Conservation (phyloP, 2,113 vertebrate species). For the Chamaetylas fuelleborni region DNA sequence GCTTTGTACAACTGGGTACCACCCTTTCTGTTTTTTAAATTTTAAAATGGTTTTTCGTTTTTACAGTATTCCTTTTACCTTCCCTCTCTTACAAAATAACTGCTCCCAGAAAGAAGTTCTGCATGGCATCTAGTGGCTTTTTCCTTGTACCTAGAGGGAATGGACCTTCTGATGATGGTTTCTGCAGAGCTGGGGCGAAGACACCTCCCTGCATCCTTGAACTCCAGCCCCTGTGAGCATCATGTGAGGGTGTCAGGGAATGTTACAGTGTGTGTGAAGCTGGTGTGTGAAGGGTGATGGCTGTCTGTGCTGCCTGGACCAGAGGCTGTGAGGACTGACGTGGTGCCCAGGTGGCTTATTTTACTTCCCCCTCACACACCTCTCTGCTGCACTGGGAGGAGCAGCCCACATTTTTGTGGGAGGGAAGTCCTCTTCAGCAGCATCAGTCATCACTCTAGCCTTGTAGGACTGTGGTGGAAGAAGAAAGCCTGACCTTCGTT, state of each 20-base stretch:
- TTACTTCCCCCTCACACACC: background rate
- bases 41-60: background rate
- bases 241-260: rapidly evolving
- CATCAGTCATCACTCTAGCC: background rate
- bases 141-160: background rate
- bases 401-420: background rate
- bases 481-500: background rate
- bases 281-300: background rate
- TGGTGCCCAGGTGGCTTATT: background rate
- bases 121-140: background rate
- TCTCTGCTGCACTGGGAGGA: background rate
- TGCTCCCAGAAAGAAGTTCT: background rate
- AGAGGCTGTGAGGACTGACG: rapidly evolving
- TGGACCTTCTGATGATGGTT: background rate
- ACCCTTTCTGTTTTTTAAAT: background rate
- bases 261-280: background rate
- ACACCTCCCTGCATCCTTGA: background rate
- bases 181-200: rapidly evolving
- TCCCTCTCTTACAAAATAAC: background rate
- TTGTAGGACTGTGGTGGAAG: background rate
- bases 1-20: background rate
- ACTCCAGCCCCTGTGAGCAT: background rate
- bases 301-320: background rate
- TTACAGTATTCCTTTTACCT: background rate
- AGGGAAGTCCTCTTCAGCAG: background rate